Evolutionary conservation across 2,797 vertebrate species (phyloP), one percentile per base, ranked within the genome.

Genomic region (Lutjanus campechanus): DNA sequence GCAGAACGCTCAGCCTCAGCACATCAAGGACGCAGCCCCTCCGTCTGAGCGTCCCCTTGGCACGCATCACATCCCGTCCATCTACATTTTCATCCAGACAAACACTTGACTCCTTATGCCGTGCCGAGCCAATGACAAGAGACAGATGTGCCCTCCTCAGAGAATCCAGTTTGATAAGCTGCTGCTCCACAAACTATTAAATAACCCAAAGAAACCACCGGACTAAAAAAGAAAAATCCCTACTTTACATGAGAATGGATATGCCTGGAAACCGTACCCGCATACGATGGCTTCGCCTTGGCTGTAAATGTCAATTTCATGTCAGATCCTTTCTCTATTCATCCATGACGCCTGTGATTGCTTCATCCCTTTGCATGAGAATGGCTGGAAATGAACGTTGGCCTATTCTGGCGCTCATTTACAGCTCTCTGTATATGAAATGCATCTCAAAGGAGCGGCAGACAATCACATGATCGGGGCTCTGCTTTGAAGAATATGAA

Each of bases 231-330:
- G n/a, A 85, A 50, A 69, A 81, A 50, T 1, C 10, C 49, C 65
- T 79, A 77, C 69, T 92, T 91, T 90, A 86, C 91, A 92, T 93
- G 73, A 91, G 85, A 93, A 94, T 91, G 74, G 78, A 83, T 62
- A 60, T 60, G 82, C 69, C 83, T 88, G 84, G 84, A 92, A 91
- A 85, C 69, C 72, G 29, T 79, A 65, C 41, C 81, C 66, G 71
- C 76, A 58, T 73, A 64, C 47, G n/a, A 69, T 50, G 73, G 51
- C 86, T 76, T 81, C 41, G 71, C 79, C 84, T 88, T 22, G 69
- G 84, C 85, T 90, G 87, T 78, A 93, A 94, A 92, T 92, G 93
- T 94, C 90, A 90, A 91, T 94, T 93, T 89, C 87, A 85, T 91
- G 93, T 93, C 85, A 88, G 87, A 77, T 89, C 85, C 89, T 78